A percentile compares a stretch with the other conserved stretches of the same genome.
Evolutionary conservation across 2,113 vertebrate genomes (phyloP).

Genomic region (Dromaius novaehollandiae): DNA sequence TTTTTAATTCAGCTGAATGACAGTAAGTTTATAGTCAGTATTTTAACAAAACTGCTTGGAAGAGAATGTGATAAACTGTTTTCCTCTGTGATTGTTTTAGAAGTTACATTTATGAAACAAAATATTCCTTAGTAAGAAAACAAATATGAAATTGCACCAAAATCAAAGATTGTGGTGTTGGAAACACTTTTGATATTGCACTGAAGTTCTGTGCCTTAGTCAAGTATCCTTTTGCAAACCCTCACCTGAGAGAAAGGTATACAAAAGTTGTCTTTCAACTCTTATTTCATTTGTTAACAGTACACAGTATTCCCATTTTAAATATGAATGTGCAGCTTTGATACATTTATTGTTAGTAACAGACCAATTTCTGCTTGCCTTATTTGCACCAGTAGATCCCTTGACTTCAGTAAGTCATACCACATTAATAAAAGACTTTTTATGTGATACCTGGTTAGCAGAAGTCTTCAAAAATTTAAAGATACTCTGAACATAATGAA

Average conservation of each 20-base stretch:
- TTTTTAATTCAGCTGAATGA: neutral
- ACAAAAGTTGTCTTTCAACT: constrained; percentile 47
- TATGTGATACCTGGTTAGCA: neutral
- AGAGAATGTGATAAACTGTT: neutral
- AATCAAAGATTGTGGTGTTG: neutral
- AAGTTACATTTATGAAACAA: neutral
- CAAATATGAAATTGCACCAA: neutral
- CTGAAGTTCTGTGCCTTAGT: neutral
- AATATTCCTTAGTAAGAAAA: neutral
- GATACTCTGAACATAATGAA: neutral
- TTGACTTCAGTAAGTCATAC: neutral
- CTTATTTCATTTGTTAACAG: neutral
- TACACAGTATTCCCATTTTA: neutral
- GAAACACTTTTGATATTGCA: neutral
- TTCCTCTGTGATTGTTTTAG: neutral
- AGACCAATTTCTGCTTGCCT: neutral
- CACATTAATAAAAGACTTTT: neutral
- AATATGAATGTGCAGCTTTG: neutral
- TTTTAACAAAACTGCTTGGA: neutral
- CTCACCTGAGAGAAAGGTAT: neutral
- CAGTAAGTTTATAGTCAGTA: neutral
- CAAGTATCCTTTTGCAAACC: neutral
- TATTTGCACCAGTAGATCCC: neutral
- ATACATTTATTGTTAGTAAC: neutral
- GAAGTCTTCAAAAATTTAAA: neutral